Evolutionary conservation across 2,888 invertebrate genomes (phyloP).

Genomic region (Lucinisca nassula): DNA sequence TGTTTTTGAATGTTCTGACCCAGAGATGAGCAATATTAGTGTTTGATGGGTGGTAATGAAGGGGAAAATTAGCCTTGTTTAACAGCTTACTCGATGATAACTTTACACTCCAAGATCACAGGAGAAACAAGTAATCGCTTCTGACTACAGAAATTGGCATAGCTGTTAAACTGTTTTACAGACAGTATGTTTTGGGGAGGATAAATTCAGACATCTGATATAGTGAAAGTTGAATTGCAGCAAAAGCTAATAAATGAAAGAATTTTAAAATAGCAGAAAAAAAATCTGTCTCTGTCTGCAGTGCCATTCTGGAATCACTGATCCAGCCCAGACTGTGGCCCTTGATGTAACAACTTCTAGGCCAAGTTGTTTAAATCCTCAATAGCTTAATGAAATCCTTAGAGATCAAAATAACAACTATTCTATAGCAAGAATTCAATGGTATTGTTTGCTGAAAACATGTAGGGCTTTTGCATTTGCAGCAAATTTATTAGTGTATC

Average conservation of each 20-base stretch:
- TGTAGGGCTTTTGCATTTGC: background rate
- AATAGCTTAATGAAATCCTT: background rate
- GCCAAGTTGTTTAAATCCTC: background rate
- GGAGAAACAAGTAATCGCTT: background rate
- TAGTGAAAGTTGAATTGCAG: background rate
- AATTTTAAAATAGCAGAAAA: background rate
- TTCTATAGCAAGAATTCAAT: background rate
- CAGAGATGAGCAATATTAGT: constrained; percentile 55
- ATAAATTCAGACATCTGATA: background rate
- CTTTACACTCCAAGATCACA: constrained; percentile 10
- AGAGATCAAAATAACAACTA: background rate
- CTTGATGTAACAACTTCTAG: background rate
- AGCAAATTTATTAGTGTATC: too few species aligned
- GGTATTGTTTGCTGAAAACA: background rate
- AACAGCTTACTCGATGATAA: constrained; percentile 12
- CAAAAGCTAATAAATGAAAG: too few species aligned
- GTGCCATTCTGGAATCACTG: too few species aligned
- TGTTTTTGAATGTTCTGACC: constrained; percentile 72
- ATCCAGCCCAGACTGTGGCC: background rate
- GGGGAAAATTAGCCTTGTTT: constrained; percentile 60
- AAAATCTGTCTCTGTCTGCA: background rate
- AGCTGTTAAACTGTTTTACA: background rate
- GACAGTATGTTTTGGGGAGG: background rate
- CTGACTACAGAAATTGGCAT: background rate
- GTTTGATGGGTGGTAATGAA: constrained; percentile 67